phyloP scores from a whole-genome alignment of 2,797 vertebrate genomes.

The Meriones psammophilus region DNA sequence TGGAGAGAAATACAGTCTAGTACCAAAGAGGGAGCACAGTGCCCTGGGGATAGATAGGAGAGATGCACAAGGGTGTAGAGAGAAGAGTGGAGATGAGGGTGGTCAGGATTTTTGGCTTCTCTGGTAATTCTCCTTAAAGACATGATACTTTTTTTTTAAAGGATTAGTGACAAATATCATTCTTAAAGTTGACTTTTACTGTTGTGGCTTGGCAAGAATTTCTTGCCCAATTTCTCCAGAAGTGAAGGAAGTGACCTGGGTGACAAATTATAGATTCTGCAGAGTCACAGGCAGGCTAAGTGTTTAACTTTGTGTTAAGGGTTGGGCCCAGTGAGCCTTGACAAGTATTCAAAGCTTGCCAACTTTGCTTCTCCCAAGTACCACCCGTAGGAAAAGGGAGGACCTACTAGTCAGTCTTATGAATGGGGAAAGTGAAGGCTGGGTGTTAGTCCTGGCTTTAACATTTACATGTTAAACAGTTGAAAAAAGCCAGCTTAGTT shows the following conservation, averaged over 20 bases:
- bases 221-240: constrained; percentile 29
- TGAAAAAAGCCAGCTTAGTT: constrained; percentile 6
- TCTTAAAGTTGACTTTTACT: constrained; percentile 32
- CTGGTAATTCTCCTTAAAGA: background rate
- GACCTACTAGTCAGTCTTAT: background rate
- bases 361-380: background rate
- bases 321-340: background rate
- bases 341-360: constrained; percentile 23
- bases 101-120: background rate
- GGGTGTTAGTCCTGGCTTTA: background rate
- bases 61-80: background rate
- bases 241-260: background rate
- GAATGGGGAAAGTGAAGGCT: background rate
- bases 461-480: background rate
- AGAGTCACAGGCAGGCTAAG: constrained; percentile 17
- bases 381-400: background rate
- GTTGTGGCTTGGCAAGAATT: background rate
- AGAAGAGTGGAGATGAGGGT: background rate
- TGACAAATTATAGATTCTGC: constrained; percentile 7
- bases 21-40: background rate
- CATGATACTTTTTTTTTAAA: background rate
- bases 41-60: background rate
- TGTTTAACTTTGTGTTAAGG: constrained; percentile 12
- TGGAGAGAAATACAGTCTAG: background rate
- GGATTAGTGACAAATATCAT: constrained; percentile 5